phyloP scores from a whole-genome alignment of 2,113 vertebrate genomes.

The Egretta garzetta region DNA sequence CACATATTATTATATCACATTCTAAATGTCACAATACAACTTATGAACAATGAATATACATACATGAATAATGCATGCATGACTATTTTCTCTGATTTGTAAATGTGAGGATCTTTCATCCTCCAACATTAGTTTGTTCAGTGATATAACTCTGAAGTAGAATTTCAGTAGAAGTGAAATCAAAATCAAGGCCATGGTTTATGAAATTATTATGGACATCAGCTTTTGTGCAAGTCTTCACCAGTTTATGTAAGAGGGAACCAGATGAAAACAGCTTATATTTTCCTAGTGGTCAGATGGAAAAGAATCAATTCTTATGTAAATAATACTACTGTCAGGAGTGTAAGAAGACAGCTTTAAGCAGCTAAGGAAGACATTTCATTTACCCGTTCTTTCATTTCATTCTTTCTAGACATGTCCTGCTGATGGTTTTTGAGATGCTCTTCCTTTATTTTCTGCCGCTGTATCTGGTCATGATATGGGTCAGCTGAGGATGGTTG shows the following conservation, averaged over 20 bases:
- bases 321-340: not conserved
- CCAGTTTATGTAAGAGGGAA: not conserved
- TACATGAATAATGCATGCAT: not conserved
- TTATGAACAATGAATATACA: not conserved
- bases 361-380: not conserved
- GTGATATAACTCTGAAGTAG: not conserved
- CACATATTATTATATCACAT: not conserved
- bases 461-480: not conserved
- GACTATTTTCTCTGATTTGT: not conserved
- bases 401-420: conserved; percentile 51
- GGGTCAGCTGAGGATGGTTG: conserved; percentile 84
- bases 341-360: not conserved
- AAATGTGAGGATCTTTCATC: not conserved
- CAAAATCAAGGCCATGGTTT: not conserved
- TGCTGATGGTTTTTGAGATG: conserved; percentile 6
- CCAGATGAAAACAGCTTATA: not conserved
- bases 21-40: not conserved
- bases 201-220: not conserved
- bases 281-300: not conserved
- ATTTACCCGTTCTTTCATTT: conserved; percentile 76
- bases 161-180: not conserved
- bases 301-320: not conserved
- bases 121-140: not conserved
- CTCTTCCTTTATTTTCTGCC: conserved; percentile 29
- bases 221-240: not conserved